Evolutionary conservation across 2,888 invertebrate genomes (phyloP), one percentile per base, ranked within the genome.

Genomic region (Acleris cristana): DNA sequence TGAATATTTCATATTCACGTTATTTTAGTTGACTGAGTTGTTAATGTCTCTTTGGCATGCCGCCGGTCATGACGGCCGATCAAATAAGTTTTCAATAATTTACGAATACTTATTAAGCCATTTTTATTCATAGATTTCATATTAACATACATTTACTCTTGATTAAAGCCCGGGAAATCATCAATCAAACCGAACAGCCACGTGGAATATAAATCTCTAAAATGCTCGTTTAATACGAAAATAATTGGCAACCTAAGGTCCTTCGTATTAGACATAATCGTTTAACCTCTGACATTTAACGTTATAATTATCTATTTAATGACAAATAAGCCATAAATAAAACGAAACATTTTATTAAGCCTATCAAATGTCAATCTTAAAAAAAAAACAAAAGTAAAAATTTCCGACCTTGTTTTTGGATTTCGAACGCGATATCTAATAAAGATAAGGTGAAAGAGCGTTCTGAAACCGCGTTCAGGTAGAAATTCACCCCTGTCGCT

Each of bases 31-130:
- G 88, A 87, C 88, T 87, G 79, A 88, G 87, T 83, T 90, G 90
- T 89, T 92, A 92, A 92, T 92, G 90, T 86, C 82, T 79, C 76
- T 86, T 87, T 91, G 85, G 92, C 92, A 92, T 51, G 51, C 51
- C 51, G 51, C 48, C 7, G 92, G 92, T 90, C 87, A 90, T 83
- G 76, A 77, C 74, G 69, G 72, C 69, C 54, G 87, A 86, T 88
- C 87, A 65, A 53, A 59, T 51, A 70, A 14, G 70, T 79, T 77
- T 85, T 86, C 80, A 84, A 85, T 87, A 83, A 81, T 80, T 80
- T 77, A 78, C 74, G 66, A 78, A 78, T 75, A 77, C 49, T 77
- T 79, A 80, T 79, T 82, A 74, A 73, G 74, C 72, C 65, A 76
- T 80, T 81, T 80, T 83, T 81, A 84, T 85, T 82, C 78, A 81